Evolutionary conservation across 2,888 invertebrate species (phyloP).

Genomic region (Isoperla grammatica): DNA sequence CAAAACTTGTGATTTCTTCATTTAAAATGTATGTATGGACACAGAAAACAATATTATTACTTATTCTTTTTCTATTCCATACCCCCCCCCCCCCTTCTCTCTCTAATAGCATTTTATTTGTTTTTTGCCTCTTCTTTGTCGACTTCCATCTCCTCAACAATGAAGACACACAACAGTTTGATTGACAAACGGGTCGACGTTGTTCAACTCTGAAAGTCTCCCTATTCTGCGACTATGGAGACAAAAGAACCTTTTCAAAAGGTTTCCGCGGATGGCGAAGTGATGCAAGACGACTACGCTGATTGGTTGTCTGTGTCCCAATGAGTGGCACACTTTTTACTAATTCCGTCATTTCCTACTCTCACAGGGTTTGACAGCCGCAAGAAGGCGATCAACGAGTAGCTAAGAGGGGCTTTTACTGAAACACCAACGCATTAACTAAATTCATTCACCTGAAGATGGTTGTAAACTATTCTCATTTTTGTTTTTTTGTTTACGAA

Average conservation of each 20-base stretch:
- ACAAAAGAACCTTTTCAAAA: conserved; percentile 9
- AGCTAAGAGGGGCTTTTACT: no score
- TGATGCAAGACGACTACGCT: not conserved
- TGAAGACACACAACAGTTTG: conserved; percentile 11
- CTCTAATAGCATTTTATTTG: no score
- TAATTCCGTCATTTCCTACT: conserved; percentile 19
- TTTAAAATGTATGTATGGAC: no score
- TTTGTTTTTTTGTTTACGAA: no score
- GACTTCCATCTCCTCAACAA: conserved; percentile 13
- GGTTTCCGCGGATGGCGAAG: conserved; percentile 3
- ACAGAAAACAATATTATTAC: no score
- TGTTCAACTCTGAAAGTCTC: conserved; percentile 15
- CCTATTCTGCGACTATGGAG: conserved; percentile 8
- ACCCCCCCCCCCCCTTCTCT: no score
- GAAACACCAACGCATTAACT: no score
- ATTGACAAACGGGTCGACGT: conserved; percentile 1
- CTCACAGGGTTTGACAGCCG: conserved; percentile 5
- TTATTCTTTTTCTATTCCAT: no score
- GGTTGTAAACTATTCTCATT: no score
- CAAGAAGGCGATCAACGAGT: no score
- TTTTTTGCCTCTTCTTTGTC: conserved; percentile 8
- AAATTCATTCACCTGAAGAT: no score
- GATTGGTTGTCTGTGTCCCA: conserved; percentile 13
- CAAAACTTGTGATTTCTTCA: no score
- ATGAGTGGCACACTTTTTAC: conserved; percentile 12